Percentiles rank a stretch among this genome's conserved stretches.
phyloP scores from a whole-genome alignment of 2,113 vertebrate genomes.

The Prionailurus bengalensis region DNA sequence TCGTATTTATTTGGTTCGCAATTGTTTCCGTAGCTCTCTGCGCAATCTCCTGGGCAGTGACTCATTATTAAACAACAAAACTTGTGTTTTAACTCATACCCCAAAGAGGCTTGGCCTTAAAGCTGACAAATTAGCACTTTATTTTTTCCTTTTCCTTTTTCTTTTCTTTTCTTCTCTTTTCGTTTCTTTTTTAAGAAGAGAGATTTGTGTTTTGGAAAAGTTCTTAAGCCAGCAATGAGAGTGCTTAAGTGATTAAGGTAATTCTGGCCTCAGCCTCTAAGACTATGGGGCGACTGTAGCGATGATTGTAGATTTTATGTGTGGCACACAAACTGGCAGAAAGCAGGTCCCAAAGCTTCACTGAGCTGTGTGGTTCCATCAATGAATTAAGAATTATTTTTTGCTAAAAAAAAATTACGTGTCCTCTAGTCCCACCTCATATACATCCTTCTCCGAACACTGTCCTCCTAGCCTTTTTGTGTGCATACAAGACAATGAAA shows the following conservation, averaged over 20 bases:
- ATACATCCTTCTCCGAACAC: neutral
- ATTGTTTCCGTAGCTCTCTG: neutral
- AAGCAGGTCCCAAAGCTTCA: neutral
- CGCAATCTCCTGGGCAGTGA: neutral
- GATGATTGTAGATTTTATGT: neutral
- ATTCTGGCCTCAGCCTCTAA: neutral
- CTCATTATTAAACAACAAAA: neutral
- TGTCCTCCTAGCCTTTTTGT: neutral
- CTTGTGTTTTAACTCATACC: neutral
- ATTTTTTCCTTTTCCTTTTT: neutral
- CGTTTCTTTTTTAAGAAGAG: neutral
- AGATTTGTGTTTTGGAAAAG: neutral
- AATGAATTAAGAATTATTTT: neutral
- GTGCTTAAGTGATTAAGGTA: neutral
- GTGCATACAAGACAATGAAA: neutral
- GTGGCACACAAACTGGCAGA: neutral
- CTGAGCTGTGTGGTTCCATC: neutral
- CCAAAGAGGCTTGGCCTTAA: neutral
- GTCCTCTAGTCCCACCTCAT: neutral
- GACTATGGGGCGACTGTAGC: neutral
- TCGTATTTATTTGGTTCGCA: neutral
- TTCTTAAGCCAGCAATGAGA: neutral
- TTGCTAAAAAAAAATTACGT: neutral
- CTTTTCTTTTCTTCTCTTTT: neutral
- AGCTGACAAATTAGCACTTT: neutral